Evolutionary conservation across 2,888 invertebrate species (phyloP), one percentile per base, ranked within the genome.

Genomic region (Marronus borbonicus): DNA sequence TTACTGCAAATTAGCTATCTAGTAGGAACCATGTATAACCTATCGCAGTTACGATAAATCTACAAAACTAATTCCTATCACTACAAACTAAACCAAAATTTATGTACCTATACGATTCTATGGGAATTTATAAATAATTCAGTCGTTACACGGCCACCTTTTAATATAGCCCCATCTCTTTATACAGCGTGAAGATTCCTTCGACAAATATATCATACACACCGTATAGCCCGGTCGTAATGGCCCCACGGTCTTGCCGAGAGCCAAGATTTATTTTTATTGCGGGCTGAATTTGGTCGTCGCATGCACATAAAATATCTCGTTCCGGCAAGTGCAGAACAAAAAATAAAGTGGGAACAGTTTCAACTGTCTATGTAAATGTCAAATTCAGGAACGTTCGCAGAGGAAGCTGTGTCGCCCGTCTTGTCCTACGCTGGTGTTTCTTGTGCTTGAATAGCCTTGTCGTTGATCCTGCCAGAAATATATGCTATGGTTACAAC

Each of bases 301-400:
- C 58, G 28, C 65, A 62, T 77, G 77, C 69, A 62, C 78, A 68
- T 78, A 74, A 78, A 78, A 74, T 74, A 72, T 72, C 60, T 74
- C 72, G 72, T 74, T 74, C 72, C 60, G 44, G 68, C 49, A 28
- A 36, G 60, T 60, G 28, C 44, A 74, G 60, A 74, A 55, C 72
- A 77, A 80, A 79, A 79, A 78, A 77, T 65, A 76, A 79, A 78
- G 79, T 79, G 79, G 79, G 76, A 80, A 80, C 78, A 78, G 78
- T 79, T 80, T 79, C 79, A 81, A 78, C 78, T 75, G 79, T 77
- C 81, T 78, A 76, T 81, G 81, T 81, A 81, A 79, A 81, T 81
- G 81, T 80, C 81, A 81, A 80, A 79, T 77, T 75, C 81, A 81
- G 80, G 78, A 79, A 74, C 75, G 77, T 77, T 70, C 66, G 72